Evolutionary conservation across 2,888 invertebrate genomes (phyloP), one percentile per base, ranked within the genome.

Genomic region (Euproctis similis): DNA sequence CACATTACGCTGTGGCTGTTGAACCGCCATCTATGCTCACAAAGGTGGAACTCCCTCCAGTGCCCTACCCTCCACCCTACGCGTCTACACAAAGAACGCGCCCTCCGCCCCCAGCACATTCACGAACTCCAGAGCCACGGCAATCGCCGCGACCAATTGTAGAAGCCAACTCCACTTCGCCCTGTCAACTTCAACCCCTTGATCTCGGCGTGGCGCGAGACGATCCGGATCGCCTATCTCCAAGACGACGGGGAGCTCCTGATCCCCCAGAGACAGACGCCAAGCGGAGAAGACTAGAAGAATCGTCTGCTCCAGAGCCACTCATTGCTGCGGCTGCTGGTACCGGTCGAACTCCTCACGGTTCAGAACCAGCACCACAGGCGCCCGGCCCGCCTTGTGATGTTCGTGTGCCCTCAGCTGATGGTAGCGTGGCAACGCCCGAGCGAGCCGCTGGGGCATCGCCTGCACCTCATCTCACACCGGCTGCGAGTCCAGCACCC

Each of bases 131-230:
- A 1, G 72, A 72, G 34, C 87, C 87, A 10, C 75, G 85, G 8
- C 80, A 84, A 4, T 61, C 63, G 40, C 65, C 64, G 34, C 80
- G 75, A 26, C 65, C 74, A 23, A 74, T 71, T 27, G 43, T 76
- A 54, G 53, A 72, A 31, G 55, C 66, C 30, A 59, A 62, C 24
- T 57, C 68, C 8, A 57, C 78, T 23, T 65, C 82, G 30, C 77
- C 86, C 27, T 88, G 90, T 58, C 93, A 93, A 71, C 91, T 91
- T 32, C 92, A 93, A 59, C 93, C 93, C 7, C 80, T 93, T 16
- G 93, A 93, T 65, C 87, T 93, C 31, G 93, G 93, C 18, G 87
- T 92, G 14, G 70, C 87, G 24, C 85, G 93, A 5, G 89, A 92
- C 26, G 87, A 88, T 28, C 86, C 87, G 24, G 87, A 85, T 22